phyloP scores from a whole-genome alignment of 2,888 invertebrate species.

The Microplitis manilae region DNA sequence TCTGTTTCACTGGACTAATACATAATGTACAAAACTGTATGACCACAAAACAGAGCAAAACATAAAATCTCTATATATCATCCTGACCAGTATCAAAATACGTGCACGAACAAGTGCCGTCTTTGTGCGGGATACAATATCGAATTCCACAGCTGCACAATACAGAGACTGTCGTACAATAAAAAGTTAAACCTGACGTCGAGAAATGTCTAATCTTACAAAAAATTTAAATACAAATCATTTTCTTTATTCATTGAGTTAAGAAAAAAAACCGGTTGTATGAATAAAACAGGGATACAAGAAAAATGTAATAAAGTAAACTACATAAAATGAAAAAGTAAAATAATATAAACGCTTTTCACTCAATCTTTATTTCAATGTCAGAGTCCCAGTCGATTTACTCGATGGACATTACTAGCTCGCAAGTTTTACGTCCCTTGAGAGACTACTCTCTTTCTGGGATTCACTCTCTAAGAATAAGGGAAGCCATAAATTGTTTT shows the following conservation, averaged over 20 bases:
- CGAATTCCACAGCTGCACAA: too few relatives aligned
- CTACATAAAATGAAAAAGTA: background rate
- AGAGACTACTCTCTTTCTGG: slow-evolving; percentile 35
- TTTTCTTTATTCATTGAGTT: too few relatives aligned
- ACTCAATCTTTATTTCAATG: slow-evolving; percentile 30
- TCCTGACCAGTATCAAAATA: background rate
- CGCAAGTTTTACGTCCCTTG: slow-evolving; percentile 43
- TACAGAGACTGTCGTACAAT: background rate
- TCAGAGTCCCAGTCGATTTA: slow-evolving; percentile 33
- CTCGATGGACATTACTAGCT: slow-evolving; percentile 42
- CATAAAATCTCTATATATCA: background rate
- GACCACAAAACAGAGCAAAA: too few relatives aligned
- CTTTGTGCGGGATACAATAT: too few relatives aligned
- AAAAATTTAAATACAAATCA: too few relatives aligned
- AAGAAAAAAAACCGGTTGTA: too few relatives aligned
- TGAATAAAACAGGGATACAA: too few relatives aligned
- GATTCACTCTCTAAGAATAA: slow-evolving; percentile 21
- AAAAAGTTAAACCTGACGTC: background rate
- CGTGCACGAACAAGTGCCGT: too few relatives aligned
- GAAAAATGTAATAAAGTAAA: too few relatives aligned
- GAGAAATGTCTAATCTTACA: too few relatives aligned
- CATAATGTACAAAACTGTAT: too few relatives aligned
- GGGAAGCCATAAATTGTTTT: slow-evolving; percentile 17
- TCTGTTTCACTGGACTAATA: too few relatives aligned
- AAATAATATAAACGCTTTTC: slow-evolving; percentile 19